Evolutionary conservation across 2,888 invertebrate genomes (phyloP).

Genomic region (Chymomyza caudatula): DNA sequence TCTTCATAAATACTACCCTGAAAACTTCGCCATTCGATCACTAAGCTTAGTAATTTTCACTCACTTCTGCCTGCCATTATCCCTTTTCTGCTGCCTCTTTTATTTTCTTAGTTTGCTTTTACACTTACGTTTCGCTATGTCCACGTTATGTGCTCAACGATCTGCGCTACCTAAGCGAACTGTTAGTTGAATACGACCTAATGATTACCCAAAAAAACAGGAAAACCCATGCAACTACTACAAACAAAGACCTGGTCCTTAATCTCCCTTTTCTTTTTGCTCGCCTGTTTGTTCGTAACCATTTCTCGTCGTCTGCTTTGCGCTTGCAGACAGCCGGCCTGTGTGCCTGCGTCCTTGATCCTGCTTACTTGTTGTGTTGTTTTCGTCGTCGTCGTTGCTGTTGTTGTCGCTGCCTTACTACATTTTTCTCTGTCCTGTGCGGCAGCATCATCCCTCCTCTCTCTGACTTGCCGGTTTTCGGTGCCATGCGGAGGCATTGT

Average conservation of each 20-base stretch:
- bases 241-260: slow-evolving; percentile 70
- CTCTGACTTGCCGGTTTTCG: slow-evolving; percentile 24
- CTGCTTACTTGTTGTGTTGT: slow-evolving; percentile 58
- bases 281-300: slow-evolving; percentile 47
- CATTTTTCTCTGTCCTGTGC: slow-evolving; percentile 41
- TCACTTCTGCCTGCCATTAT: neutral
- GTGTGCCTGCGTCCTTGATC: slow-evolving; percentile 69
- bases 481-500: slow-evolving; percentile 32
- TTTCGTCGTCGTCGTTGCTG: slow-evolving; percentile 15
- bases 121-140: slow-evolving; percentile 40
- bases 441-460: slow-evolving; percentile 10
- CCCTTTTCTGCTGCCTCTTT: neutral
- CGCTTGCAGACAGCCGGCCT: slow-evolving; percentile 17
- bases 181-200: neutral
- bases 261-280: slow-evolving; percentile 53
- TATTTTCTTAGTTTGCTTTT: slow-evolving; percentile 8
- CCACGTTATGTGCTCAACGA: slow-evolving; percentile 31
- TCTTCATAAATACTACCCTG: neutral
- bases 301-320: slow-evolving; percentile 47
- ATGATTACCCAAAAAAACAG: slow-evolving; percentile 2
- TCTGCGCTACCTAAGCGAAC: slow-evolving; percentile 26
- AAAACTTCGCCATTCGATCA: neutral
- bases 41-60: neutral
- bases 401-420: neutral
- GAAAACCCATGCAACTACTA: slow-evolving; percentile 37